Evolutionary conservation across 2,888 invertebrate genomes (phyloP).

Genomic region (Pediacus dermestoides): DNA sequence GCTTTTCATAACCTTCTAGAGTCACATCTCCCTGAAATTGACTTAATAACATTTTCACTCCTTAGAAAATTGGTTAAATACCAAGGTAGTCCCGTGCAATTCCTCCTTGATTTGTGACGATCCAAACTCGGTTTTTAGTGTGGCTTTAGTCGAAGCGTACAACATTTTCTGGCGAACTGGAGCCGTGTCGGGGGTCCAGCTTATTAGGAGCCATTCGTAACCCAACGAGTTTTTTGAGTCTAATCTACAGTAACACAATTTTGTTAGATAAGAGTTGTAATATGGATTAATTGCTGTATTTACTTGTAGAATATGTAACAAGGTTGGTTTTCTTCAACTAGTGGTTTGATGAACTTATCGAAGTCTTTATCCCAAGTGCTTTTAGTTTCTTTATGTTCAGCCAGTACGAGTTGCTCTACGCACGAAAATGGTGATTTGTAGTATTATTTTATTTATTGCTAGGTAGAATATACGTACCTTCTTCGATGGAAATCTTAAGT

Average conservation of each 20-base stretch:
- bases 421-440: conserved; percentile 15
- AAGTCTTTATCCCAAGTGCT: conserved; percentile 85
- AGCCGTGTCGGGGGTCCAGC: conserved; percentile 92
- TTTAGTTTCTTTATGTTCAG: conserved; percentile 63
- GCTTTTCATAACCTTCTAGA: conserved; percentile 75
- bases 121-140: conserved; percentile 94
- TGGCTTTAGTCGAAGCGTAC: conserved; percentile 96
- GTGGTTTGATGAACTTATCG: conserved; percentile 66
- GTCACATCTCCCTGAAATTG: conserved; percentile 74
- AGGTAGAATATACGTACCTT: conserved; percentile 63
- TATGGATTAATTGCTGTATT: conserved; percentile 7
- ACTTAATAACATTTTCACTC: no score
- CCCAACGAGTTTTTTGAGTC: conserved; percentile 76
- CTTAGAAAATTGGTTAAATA: no score
- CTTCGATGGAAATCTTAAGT: conserved; percentile 80
- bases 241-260: conserved; percentile 53
- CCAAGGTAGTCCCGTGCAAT: conserved; percentile 79
- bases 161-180: conserved; percentile 94
- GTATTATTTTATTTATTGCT: background rate
- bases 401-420: conserved; percentile 71
- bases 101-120: conserved; percentile 92
- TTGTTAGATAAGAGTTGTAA: no score
- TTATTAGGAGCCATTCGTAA: conserved; percentile 88
- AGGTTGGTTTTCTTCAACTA: conserved; percentile 77
- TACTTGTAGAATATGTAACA: conserved; percentile 87